These are phyloP conservation scores for Drosophila rellima DNA, from an alignment of 2,888 invertebrate genomes.

Conservation along the genomic window DNA sequence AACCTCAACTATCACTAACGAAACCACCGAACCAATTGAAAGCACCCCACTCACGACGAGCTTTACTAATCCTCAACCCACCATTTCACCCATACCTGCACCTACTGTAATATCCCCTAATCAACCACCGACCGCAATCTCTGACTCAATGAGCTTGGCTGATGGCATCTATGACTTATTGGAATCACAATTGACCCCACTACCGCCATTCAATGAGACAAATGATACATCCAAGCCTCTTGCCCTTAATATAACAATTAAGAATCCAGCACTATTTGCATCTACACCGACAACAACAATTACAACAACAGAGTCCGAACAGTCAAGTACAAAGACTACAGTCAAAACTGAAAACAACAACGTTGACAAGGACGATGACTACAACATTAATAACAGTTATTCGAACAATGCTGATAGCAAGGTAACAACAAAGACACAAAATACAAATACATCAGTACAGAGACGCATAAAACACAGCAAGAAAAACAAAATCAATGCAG, in stretches of 20 bases:
- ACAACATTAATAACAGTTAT: not conserved
- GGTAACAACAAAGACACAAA: constrained; percentile 77
- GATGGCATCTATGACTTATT: constrained; percentile 48
- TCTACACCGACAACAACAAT: constrained; percentile 13
- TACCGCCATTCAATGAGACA: constrained; percentile 36
- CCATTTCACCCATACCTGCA: constrained; percentile 54
- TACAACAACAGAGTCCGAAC: constrained; percentile 51
- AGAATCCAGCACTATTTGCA: constrained; percentile 33
- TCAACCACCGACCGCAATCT: constrained; percentile 42
- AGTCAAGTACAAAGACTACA: constrained; percentile 46
- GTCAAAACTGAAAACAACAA: not conserved
- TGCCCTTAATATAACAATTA: constrained; percentile 29
- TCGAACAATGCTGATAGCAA: constrained; percentile 53
- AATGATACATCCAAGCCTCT: constrained; percentile 29
- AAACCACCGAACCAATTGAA: constrained; percentile 82
- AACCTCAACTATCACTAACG: constrained; percentile 70
- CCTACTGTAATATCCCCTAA: constrained; percentile 54
- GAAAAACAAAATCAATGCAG: constrained; percentile 36
- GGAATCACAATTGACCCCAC: constrained; percentile 43
- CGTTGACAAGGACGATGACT: not conserved
- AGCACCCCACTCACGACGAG: constrained; percentile 62
- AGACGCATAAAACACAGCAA: constrained; percentile 55
- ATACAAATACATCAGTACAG: constrained; percentile 66
- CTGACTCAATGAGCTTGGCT: constrained; percentile 40
- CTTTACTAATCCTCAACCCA: constrained; percentile 61